phyloP scores from a whole-genome alignment of 2,797 vertebrate genomes.

The Enteromius unitaeniatus region DNA sequence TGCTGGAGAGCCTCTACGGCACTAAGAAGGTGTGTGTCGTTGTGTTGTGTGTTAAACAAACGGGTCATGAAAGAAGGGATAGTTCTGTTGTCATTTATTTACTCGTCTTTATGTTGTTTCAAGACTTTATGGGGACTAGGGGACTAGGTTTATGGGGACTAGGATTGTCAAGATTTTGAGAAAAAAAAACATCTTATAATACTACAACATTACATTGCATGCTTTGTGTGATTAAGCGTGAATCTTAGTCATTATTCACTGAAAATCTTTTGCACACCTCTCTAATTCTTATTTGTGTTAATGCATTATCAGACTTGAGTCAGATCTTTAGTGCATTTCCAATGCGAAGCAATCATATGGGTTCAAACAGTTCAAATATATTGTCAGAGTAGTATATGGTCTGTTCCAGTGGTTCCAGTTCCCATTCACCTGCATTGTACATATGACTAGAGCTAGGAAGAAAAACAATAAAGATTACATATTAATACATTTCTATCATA shows the following conservation, averaged over 20 bases:
- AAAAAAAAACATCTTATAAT: neutral
- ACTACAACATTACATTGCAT: neutral
- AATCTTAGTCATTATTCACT: neutral
- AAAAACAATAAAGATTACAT: neutral
- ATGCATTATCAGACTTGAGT: neutral
- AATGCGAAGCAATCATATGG: neutral
- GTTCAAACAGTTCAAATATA: neutral
- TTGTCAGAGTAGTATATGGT: neutral
- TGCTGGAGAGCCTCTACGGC: slow-evolving; percentile 93
- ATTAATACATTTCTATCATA: too few relatives aligned
- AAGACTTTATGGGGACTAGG: too few relatives aligned
- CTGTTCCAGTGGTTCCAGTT: neutral
- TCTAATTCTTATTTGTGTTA: neutral
- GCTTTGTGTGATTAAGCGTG: neutral
- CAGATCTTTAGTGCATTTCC: neutral
- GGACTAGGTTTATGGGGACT: too few relatives aligned
- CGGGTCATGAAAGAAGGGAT: neutral
- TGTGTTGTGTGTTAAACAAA: slow-evolving; percentile 74
- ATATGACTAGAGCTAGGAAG: neutral
- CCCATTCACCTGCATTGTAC: neutral
- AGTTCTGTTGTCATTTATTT: neutral
- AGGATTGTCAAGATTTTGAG: neutral
- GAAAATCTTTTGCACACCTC: neutral
- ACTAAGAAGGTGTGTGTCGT: slow-evolving; percentile 88
- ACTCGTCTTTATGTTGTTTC: neutral